Base-by-base conservation (phyloP, 2,113 vertebrate species). In the Cryptotis parvus region DNA sequence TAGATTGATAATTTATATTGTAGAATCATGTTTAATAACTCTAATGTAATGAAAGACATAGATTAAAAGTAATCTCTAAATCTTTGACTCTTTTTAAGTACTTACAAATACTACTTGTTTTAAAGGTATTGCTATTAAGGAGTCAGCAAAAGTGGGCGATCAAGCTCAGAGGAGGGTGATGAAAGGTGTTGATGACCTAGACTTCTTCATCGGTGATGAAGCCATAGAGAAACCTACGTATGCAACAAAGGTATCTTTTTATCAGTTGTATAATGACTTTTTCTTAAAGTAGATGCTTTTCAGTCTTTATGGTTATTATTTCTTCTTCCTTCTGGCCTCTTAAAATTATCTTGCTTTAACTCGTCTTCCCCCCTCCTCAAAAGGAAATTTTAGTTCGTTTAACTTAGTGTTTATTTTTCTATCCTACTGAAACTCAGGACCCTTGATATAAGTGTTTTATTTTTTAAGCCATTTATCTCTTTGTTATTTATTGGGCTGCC, bases 121-220 rank as follows among this genome's bases (percentile, higher is more conserved):
- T 90, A 70, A 97, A 99, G 99, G 99, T 98, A 99, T 99, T 88
- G 99, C 99, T 96, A 99, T 99, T 97, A 99, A 99, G 97, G 99
- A 99, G 95, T 99, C 99, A 0, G 99, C 99, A 86, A 99, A 99
- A 97, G 99, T 99, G 31, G 99, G 99, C 3, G 99, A 99, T 96
- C 99, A 99, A 97, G 99, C 99, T 84, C 99, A 99, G 93, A 98
- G 99, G 97, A 99, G 99, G 96, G 99, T 99, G 98, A 99, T 99
- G 99, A 99, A 99, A 98, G 99, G 99, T 52, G 99, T 99, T 91
- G 99, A 99, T 94, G 99, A 99, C 96, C 97, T 99, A 98, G 99
- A 99, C 96, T 99, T 99, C 98, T 99, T 98, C 98, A 99, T 99
- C 52, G 99, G 99, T 69, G 99, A 99, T 72, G 99, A 99, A 98